Percentiles rank a stretch among this genome's conserved stretches.
Evolutionary conservation across 2,113 vertebrate genomes (phyloP).

Genomic region (Phyllopteryx taeniolatus): DNA sequence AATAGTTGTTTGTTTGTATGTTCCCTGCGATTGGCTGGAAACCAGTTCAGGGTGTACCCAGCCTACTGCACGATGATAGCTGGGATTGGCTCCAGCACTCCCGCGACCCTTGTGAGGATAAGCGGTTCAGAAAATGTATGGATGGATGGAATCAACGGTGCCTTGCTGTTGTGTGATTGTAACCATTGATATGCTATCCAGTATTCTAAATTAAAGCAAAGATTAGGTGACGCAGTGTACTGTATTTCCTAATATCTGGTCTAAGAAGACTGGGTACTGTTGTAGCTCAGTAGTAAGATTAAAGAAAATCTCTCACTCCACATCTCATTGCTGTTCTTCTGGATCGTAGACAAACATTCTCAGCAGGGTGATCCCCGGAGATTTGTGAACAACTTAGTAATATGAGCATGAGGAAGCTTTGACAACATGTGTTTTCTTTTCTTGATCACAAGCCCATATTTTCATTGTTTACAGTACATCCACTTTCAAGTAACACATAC

Average conservation of each 20-base stretch:
- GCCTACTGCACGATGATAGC: too few relatives aligned
- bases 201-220: too few relatives aligned
- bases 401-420: background rate
- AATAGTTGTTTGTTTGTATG: too few relatives aligned
- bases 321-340: conserved; percentile 12
- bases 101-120: too few relatives aligned
- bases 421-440: background rate
- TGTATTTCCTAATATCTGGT: conserved; percentile 33
- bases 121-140: too few relatives aligned
- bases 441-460: background rate
- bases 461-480: background rate
- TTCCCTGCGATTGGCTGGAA: too few relatives aligned
- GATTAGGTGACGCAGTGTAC: background rate
- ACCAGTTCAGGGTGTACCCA: too few relatives aligned
- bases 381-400: background rate
- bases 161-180: background rate
- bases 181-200: background rate
- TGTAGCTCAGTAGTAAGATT: conserved; percentile 42
- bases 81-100: too few relatives aligned
- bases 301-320: conserved; percentile 21
- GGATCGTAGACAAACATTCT: conserved; percentile 8
- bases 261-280: conserved; percentile 28
- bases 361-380: conserved; percentile 2
- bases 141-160: too few relatives aligned
- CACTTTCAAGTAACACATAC: background rate